Conservation (phyloP, 92 coral and sea anemone genomes). For the Diadumene lineata region DNA sequence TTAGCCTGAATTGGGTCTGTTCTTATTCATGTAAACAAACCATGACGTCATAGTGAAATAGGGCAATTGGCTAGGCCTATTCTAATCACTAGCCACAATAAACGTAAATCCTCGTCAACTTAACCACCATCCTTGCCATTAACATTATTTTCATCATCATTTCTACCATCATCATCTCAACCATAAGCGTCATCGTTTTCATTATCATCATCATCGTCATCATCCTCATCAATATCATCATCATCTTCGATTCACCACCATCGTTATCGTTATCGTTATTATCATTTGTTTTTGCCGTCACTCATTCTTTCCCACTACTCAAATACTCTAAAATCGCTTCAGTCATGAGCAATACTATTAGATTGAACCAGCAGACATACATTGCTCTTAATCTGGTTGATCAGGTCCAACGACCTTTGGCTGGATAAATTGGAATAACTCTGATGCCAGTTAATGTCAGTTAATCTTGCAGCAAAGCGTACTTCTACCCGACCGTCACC, state of each 20-base stretch:
- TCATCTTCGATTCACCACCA: background rate
- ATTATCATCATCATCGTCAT: background rate
- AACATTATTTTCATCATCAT: background rate
- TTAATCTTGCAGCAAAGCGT: background rate
- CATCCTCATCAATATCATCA: background rate
- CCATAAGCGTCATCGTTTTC: background rate
- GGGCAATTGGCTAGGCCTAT: too few species aligned
- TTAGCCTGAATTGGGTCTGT: too few species aligned
- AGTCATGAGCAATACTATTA: too few species aligned
- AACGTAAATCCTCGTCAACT: background rate
- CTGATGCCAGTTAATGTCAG: background rate
- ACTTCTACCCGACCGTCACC: background rate
- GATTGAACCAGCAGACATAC: too few species aligned
- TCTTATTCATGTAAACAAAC: too few species aligned
- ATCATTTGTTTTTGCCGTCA: too few species aligned
- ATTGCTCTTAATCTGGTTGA: constrained; percentile 1
- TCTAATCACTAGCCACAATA: too few species aligned
- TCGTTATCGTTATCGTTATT: background rate
- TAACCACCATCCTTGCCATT: background rate
- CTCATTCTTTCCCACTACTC: too few species aligned
- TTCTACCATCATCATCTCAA: background rate
- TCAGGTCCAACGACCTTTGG: background rate
- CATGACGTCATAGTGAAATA: too few species aligned
- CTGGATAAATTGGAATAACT: background rate
- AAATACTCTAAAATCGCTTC: too few species aligned